These are phyloP conservation scores for Tapirus indicus DNA, from an alignment of 2,797 vertebrate species.

Conservation along the genomic window DNA sequence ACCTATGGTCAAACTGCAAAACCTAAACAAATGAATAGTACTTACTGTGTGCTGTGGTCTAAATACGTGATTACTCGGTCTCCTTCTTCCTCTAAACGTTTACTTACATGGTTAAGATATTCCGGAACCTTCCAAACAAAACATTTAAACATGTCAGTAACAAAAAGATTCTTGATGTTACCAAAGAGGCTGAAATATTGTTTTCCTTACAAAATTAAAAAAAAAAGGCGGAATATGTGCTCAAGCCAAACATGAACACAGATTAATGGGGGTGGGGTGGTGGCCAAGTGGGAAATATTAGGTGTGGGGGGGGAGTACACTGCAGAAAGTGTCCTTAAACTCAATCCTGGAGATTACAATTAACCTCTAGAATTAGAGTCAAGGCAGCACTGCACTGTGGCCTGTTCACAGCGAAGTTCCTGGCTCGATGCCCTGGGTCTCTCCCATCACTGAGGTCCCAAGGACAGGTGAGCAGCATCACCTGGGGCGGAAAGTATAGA, in stretches of 20 bases:
- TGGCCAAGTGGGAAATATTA: too few species aligned
- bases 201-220: neutral
- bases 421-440: neutral
- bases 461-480: neutral
- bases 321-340: neutral
- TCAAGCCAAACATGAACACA: neutral
- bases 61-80: conserved; percentile 92
- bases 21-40: neutral
- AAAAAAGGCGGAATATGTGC: neutral
- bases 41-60: conserved; percentile 92
- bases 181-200: neutral
- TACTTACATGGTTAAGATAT: conserved; percentile 92
- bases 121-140: conserved; percentile 88
- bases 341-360: neutral
- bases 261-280: neutral
- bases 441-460: neutral
- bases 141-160: conserved; percentile 31
- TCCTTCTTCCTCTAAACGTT: conserved; percentile 91
- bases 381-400: neutral
- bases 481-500: neutral
- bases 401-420: neutral
- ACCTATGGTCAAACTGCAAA: neutral
- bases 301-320: accelerated
- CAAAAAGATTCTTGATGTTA: neutral
- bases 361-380: neutral